Evolutionary conservation across 1,140 invertebrate species (phyloP).

Genomic region (Leptinotarsa defecta): DNA sequence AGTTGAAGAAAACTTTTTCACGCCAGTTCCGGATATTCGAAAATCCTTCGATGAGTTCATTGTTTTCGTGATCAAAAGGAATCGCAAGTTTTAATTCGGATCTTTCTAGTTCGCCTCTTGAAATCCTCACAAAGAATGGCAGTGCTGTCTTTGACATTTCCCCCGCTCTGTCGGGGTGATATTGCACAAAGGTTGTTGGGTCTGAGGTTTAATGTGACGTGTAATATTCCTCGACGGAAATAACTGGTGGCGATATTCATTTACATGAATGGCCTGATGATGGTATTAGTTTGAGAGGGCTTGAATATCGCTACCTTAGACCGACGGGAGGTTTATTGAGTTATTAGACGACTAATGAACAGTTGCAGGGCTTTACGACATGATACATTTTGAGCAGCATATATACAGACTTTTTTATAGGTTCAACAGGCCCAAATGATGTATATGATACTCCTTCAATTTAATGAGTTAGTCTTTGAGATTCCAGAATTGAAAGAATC

Average conservation of each 20-base stretch:
- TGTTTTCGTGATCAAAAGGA: neutral
- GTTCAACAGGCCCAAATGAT: too few relatives aligned
- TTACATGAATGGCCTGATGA: too few relatives aligned
- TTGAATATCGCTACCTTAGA: too few relatives aligned
- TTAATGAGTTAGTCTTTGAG: neutral
- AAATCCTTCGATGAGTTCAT: neutral
- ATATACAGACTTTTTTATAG: neutral
- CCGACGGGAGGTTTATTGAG: too few relatives aligned
- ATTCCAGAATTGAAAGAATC: neutral
- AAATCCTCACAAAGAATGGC: neutral
- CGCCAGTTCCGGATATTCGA: too few relatives aligned
- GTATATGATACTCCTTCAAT: too few relatives aligned
- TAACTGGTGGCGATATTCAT: too few relatives aligned
- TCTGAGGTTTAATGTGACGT: neutral
- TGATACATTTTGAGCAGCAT: too few relatives aligned
- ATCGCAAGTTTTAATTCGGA: conserved; percentile 5
- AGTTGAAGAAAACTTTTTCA: too few relatives aligned
- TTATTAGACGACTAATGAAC: too few relatives aligned
- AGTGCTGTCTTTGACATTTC: neutral
- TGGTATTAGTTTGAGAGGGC: too few relatives aligned
- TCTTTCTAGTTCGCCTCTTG: neutral
- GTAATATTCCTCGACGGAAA: neutral
- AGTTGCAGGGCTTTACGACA: too few relatives aligned
- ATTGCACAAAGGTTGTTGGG: neutral
- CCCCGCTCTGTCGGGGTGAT: neutral